phyloP scores from a whole-genome alignment of 2,113 vertebrate genomes.

The Dasyurus viverrinus region DNA sequence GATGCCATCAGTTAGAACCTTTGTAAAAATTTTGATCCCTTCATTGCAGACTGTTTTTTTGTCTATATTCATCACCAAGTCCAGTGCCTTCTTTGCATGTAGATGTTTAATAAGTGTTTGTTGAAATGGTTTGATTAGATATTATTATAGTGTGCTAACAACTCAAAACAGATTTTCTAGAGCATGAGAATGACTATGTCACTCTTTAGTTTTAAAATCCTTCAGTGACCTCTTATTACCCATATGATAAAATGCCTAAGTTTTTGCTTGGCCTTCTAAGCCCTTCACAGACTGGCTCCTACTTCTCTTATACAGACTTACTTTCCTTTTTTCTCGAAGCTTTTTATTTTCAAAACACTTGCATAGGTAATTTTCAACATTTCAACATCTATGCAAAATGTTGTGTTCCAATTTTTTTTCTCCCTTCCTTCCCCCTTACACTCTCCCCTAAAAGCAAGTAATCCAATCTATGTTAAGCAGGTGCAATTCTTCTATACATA shows the following conservation, averaged over 20 bases:
- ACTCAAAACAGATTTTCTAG: background rate
- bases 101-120: background rate
- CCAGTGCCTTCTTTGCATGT: background rate
- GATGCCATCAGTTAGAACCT: background rate
- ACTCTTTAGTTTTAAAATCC: background rate
- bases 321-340: too few relatives aligned
- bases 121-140: background rate
- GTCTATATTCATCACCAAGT: background rate
- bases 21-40: background rate
- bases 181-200: background rate
- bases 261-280: background rate
- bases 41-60: background rate
- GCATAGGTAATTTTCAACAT: too few relatives aligned
- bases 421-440: too few relatives aligned
- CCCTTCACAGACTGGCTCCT: background rate
- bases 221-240: background rate
- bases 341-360: too few relatives aligned
- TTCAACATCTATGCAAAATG: too few relatives aligned
- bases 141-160: background rate
- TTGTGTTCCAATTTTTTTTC: too few relatives aligned
- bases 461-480: too few relatives aligned
- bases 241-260: background rate
- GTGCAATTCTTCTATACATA: too few relatives aligned
- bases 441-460: too few relatives aligned
- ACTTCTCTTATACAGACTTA: background rate